These are phyloP conservation scores for Aspidiotus rigidus DNA, from an alignment of 2,888 invertebrate species.

Conservation along the genomic window DNA sequence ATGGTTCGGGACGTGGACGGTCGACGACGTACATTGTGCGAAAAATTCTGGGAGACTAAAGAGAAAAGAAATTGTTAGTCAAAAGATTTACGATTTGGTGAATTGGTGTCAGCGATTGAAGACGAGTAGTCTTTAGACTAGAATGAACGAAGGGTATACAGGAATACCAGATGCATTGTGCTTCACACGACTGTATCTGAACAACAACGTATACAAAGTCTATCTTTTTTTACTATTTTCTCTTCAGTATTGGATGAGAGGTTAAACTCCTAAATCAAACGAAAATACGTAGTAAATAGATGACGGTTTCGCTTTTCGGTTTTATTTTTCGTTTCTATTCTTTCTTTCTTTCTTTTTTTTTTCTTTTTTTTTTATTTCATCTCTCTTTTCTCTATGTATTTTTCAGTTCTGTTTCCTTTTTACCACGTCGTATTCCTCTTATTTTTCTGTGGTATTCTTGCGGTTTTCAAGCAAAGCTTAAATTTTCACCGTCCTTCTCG, in stretches of 20 bases:
- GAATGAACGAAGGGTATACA: neutral
- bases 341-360: too few species aligned
- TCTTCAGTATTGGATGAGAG: neutral
- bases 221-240: neutral
- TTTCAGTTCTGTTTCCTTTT: too few species aligned
- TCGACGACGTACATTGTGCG: neutral
- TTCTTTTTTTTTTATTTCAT: too few species aligned
- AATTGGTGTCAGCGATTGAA: neutral
- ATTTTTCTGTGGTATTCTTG: too few species aligned
- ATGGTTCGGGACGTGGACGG: neutral
- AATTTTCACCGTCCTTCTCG: neutral
- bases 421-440: too few species aligned
- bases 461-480: too few species aligned
- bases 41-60: neutral
- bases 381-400: too few species aligned
- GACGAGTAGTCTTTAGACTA: neutral
- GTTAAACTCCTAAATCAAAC: conserved; percentile 4
- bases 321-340: too few species aligned
- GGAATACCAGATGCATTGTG: neutral
- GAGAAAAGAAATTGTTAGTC: neutral
- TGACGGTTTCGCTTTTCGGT: neutral
- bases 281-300: neutral
- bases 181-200: too few species aligned
- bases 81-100: neutral
- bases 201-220: too few species aligned